Percentiles rank a stretch among this genome's conserved stretches.
phyloP scores from a whole-genome alignment of 1,140 invertebrate genomes.

The Lordiphosa stackelbergi region DNA sequence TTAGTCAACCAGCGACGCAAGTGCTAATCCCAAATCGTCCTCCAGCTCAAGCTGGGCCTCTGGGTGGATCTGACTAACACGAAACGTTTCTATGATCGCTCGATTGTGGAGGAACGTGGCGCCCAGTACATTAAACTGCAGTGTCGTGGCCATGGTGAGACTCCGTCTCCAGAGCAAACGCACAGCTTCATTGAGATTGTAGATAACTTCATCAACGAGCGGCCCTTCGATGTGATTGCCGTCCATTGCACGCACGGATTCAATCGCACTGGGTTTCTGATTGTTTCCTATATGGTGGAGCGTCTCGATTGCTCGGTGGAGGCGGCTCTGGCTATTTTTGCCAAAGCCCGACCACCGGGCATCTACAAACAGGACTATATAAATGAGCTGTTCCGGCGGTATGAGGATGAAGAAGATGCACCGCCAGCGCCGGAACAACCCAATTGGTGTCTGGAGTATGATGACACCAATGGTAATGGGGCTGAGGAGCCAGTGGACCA shows the following conservation, averaged over 20 bases:
- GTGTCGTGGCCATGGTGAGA: slow-evolving; percentile 91
- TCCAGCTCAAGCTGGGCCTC: slow-evolving; percentile 90
- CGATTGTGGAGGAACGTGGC: slow-evolving; percentile 84
- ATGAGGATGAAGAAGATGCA: slow-evolving; percentile 86
- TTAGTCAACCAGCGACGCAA: too few relatives aligned
- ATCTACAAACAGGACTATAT: slow-evolving; percentile 90
- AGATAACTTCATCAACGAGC: slow-evolving; percentile 86
- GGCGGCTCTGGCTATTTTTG: slow-evolving; percentile 88
- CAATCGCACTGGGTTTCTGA: slow-evolving; percentile 97
- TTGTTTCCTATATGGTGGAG: slow-evolving; percentile 93
- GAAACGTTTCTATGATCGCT: slow-evolving; percentile 91
- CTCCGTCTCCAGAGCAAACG: slow-evolving; percentile 87
- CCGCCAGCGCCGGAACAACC: slow-evolving; percentile 86
- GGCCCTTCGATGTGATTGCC: slow-evolving; percentile 89
- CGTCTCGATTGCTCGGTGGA: slow-evolving; percentile 87
- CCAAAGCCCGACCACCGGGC: slow-evolving; percentile 83
- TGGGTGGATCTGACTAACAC: slow-evolving; percentile 99
- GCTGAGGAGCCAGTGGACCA: neutral
- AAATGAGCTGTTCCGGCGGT: slow-evolving; percentile 84
- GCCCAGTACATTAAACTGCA: slow-evolving; percentile 91
- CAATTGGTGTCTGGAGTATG: slow-evolving; percentile 84
- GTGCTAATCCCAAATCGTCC: neutral
- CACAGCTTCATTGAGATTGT: slow-evolving; percentile 88
- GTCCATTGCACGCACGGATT: slow-evolving; percentile 99
- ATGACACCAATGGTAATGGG: slow-evolving; percentile 60